Percentiles rank a stretch among this genome's conserved stretches.
phyloP scores from a whole-genome alignment of 2,113 vertebrate genomes.

The Lepisosteus oculatus region DNA sequence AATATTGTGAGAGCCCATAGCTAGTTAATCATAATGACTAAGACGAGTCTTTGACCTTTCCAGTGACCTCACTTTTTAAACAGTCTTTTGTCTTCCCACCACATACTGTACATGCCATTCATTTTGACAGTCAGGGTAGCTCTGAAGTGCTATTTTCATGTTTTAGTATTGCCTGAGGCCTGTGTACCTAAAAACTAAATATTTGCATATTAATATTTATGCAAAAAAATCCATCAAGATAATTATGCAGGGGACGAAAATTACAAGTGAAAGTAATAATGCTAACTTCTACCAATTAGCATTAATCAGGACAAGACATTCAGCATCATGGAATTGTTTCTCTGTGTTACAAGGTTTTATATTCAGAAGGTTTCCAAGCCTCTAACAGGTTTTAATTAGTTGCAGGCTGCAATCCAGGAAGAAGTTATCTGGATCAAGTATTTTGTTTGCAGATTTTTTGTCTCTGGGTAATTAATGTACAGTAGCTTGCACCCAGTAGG shows the following conservation, averaged over 20 bases:
- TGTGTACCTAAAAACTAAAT: not conserved
- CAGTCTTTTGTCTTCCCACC: no score
- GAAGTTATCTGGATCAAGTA: constrained; percentile 9
- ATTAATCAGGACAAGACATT: not conserved
- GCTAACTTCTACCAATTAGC: not conserved
- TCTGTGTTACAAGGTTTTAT: not conserved
- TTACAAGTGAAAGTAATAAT: not conserved
- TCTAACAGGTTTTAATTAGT: constrained; percentile 2
- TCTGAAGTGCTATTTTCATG: no score
- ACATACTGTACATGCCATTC: no score
- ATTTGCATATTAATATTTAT: not conserved
- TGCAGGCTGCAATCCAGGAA: not conserved
- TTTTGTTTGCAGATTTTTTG: constrained; percentile 7
- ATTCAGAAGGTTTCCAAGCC: not conserved
- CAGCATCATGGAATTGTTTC: not conserved
- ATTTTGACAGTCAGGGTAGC: no score
- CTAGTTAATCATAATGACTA: no score
- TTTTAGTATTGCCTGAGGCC: not conserved
- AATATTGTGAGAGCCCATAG: no score
- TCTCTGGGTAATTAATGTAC: not conserved
- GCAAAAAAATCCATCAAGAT: not conserved
- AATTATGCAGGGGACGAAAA: not conserved
- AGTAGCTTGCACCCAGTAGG: not conserved
- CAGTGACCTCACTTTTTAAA: no score
- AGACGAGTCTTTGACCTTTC: no score